A percentile compares a stretch with the other conserved stretches of the same genome.
Evolutionary conservation across 2,888 invertebrate genomes (phyloP).

Genomic region (Chymomyza procnemis): DNA sequence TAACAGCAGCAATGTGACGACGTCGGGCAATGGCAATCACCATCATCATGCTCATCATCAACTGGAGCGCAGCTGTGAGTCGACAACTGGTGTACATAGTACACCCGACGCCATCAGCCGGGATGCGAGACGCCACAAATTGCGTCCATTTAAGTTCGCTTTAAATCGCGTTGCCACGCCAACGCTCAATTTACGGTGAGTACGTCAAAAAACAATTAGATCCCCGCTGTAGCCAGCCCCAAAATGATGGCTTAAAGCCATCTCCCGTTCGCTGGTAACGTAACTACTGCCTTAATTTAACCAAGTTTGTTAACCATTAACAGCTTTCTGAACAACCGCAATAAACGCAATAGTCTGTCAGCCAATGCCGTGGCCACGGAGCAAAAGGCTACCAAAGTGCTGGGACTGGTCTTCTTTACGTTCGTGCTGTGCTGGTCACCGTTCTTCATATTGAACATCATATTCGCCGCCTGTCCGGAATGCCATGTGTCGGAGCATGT

Average conservation of each 20-base stretch:
- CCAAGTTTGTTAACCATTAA: constrained; percentile 38
- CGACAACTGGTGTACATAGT: constrained; percentile 80
- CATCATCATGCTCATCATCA: constrained; percentile 32
- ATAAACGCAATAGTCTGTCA: constrained; percentile 85
- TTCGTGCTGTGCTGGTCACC: constrained; percentile 96
- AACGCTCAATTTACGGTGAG: constrained; percentile 80
- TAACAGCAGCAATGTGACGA: constrained; percentile 7
- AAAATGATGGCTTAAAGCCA: background rate
- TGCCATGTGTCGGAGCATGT: constrained; percentile 85
- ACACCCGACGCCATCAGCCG: constrained; percentile 85
- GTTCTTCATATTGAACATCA: constrained; percentile 92
- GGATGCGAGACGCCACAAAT: constrained; percentile 83
- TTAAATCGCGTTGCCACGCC: constrained; percentile 82
- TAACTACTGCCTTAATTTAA: background rate
- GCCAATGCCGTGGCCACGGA: constrained; percentile 93
- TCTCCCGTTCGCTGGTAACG: background rate
- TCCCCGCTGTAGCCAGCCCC: background rate
- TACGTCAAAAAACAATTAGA: constrained; percentile 13
- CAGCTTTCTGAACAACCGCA: constrained; percentile 85
- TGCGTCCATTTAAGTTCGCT: constrained; percentile 82
- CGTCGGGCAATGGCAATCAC: constrained; percentile 17
- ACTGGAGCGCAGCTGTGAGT: constrained; percentile 79
- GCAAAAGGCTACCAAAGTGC: constrained; percentile 93
- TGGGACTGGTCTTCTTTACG: constrained; percentile 94
- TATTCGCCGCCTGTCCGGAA: constrained; percentile 90